Percentiles rank a stretch among this genome's conserved stretches.
phyloP scores from a whole-genome alignment of 1,140 invertebrate genomes.

The Kradibia gibbosae region DNA sequence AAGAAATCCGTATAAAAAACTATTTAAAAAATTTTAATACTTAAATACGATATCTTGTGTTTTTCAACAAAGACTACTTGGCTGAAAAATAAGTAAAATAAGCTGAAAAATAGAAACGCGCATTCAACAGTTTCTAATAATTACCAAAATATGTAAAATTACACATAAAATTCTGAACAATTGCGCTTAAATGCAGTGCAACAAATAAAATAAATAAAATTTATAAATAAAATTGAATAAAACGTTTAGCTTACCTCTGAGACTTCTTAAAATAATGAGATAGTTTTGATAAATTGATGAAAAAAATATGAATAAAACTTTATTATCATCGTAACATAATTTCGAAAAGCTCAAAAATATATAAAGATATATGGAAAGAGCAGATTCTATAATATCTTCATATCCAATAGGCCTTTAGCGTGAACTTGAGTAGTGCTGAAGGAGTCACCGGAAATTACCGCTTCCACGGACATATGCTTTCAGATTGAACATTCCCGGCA shows the following conservation, averaged over 20 bases:
- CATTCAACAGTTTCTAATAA: neutral
- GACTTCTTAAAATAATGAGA: neutral
- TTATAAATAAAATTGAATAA: too few relatives aligned
- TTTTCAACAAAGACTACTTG: too few relatives aligned
- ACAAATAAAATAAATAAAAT: too few relatives aligned
- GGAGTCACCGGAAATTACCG: slow-evolving; percentile 22
- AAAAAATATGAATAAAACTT: neutral
- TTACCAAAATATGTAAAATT: neutral
- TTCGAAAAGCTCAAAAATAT: neutral
- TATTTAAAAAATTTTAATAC: too few relatives aligned
- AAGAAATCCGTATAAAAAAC: too few relatives aligned
- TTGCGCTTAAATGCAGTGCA: neutral
- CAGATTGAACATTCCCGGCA: slow-evolving; percentile 23
- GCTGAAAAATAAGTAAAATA: too few relatives aligned
- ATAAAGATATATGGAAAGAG: neutral
- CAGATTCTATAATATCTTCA: slow-evolving; percentile 1
- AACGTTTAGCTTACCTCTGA: neutral
- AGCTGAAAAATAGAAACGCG: too few relatives aligned
- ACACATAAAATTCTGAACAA: neutral
- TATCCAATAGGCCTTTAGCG: neutral
- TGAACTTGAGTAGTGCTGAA: neutral
- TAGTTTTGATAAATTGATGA: neutral
- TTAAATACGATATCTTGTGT: too few relatives aligned
- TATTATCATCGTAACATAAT: slow-evolving; percentile 20
- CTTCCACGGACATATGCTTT: neutral